Percentiles rank a stretch among this genome's conserved stretches.
These are phyloP conservation scores for Aepyceros melampus DNA, from an alignment of 2,113 vertebrate species.

Conservation along the genomic window DNA sequence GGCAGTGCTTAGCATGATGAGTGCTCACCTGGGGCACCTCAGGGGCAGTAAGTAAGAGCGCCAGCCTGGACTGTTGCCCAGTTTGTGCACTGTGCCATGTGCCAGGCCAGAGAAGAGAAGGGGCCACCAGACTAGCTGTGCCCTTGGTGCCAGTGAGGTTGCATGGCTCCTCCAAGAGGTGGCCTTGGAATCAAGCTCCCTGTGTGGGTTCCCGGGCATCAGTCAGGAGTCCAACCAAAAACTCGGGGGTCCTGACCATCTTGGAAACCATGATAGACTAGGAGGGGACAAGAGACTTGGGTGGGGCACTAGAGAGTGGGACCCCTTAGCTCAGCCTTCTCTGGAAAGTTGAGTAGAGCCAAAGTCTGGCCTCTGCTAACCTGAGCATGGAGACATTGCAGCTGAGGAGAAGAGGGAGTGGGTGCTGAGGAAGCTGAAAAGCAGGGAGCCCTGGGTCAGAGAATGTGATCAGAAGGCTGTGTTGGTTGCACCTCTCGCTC, in stretches of 20 bases:
- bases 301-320: background rate
- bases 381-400: background rate
- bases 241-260: background rate
- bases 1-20: background rate
- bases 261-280: background rate
- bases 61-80: background rate
- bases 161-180: background rate
- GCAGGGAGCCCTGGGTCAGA: background rate
- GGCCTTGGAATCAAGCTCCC: background rate
- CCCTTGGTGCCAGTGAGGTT: background rate
- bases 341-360: background rate
- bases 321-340: background rate
- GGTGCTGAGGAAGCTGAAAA: background rate
- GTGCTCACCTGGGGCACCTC: background rate
- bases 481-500: background rate
- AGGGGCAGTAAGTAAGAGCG: background rate
- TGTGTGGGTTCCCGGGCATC: background rate
- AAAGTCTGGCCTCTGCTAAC: background rate
- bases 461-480: rapidly evolving
- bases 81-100: background rate
- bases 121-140: background rate
- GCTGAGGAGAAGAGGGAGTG: background rate
- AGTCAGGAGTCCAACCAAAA: background rate
- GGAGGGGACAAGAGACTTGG: background rate
- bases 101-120: background rate